Base-by-base conservation (phyloP, 2,113 vertebrate genomes). In the Gila orcuttii region DNA sequence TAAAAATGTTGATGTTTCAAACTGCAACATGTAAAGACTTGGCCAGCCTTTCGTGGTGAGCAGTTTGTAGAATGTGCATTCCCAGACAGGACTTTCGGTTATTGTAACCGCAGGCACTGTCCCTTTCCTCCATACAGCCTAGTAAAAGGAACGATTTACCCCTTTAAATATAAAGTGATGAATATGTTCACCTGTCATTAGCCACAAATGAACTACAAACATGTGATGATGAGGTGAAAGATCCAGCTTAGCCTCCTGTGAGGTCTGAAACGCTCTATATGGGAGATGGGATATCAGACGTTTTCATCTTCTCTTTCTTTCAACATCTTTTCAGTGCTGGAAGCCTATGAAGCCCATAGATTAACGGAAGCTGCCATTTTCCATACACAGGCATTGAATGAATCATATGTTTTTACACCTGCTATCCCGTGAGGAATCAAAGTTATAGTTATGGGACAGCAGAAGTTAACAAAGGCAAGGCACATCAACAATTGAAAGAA, bases 321-420 rank as follows among this genome's bases (percentile, higher is more conserved):
- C 79, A 31, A 42, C 60, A 50, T 66, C 23, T 10, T 23, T 59
- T 60, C 13, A 59, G 19, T 59, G 52, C 66, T 10, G 31, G 31
- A 75, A 52, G 7, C 47, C 25, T 15, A 4, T 3, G 74, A 77
- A 47, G 17, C 47, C n/a, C 7, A 28, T 52, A 55, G 17, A 28
- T 77, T 11, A 77, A 77, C 47, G 55, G 25, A 55, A 64, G 4
- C 52, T 60, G 31, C n/a, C 8, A 19, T 57, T 82, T 76, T 79
- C 21, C 59, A 64, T 21, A 62, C 6, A 23, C 66, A 21, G 12
- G 13, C 11, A 28, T 6, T 45, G 13, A n/a, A 39, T 73, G 17
- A 77, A 85, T 76, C 3, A 66, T 75, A 64, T 28, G 59, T 85
- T 74, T 79, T 57, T 64, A 15, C 83, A 83, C 33, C 59, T 73